These are phyloP conservation scores for Limosa lapponica DNA, from an alignment of 2,797 vertebrate genomes.

Conservation along the genomic window DNA sequence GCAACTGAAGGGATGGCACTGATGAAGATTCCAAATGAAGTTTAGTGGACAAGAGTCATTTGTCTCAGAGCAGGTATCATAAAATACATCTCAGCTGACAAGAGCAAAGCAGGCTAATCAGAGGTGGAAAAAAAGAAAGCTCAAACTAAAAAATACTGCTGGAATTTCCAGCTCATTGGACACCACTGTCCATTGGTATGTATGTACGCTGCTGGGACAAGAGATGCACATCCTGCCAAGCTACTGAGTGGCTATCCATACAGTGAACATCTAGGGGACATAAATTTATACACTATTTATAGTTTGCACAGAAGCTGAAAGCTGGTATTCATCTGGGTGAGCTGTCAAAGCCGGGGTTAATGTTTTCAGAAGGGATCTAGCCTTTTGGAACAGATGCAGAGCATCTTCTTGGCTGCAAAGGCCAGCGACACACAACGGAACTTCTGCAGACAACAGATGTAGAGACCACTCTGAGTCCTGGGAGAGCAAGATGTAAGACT, in stretches of 20 bases:
- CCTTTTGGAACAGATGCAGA: neutral
- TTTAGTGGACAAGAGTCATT: neutral
- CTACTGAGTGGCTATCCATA: rapidly evolving
- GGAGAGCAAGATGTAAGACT: neutral
- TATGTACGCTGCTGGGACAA: rapidly evolving
- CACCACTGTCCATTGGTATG: rapidly evolving
- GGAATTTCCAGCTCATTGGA: neutral
- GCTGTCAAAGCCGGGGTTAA: neutral
- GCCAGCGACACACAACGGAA: neutral
- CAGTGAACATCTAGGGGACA: neutral
- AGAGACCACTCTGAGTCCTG: slow-evolving; percentile 1
- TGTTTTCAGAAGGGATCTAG: neutral
- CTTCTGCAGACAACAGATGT: neutral
- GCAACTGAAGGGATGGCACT: neutral
- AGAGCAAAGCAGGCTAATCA: neutral
- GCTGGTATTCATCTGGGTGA: neutral
- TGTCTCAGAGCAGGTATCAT: neutral
- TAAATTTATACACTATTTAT: neutral
- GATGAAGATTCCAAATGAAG: neutral
- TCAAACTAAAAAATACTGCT: neutral
- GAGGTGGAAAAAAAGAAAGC: neutral
- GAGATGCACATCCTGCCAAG: neutral
- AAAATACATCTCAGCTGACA: neutral
- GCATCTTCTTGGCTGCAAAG: neutral
- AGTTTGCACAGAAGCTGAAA: neutral